These are phyloP conservation scores for Tetramorium parvispinum DNA, from an alignment of 1,140 invertebrate species.

Conservation along the genomic window DNA sequence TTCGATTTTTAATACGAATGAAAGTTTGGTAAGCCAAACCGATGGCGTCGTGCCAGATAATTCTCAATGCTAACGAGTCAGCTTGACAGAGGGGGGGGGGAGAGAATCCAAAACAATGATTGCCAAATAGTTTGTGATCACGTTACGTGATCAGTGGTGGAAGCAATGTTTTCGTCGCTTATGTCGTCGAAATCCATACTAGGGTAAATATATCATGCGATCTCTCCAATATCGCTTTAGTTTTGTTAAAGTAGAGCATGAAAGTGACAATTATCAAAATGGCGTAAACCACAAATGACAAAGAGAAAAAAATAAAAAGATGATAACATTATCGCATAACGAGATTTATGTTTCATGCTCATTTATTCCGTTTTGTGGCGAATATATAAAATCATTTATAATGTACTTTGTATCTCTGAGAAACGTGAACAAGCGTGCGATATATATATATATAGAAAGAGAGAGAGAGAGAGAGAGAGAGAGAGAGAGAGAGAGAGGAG, in stretches of 20 bases:
- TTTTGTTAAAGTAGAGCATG: background rate
- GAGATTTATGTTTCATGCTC: background rate
- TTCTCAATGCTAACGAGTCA: conserved; percentile 58
- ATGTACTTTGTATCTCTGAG: conserved; percentile 2
- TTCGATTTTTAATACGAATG: background rate
- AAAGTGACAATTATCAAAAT: background rate
- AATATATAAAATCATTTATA: conserved; percentile 32
- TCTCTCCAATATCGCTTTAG: background rate
- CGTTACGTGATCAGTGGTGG: background rate
- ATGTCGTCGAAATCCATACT: background rate
- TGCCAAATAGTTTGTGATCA: conserved; percentile 48
- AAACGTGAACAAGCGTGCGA: background rate
- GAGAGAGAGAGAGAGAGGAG: background rate
- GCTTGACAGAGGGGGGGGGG: background rate
- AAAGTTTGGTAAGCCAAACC: conserved; percentile 20
- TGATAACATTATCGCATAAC: background rate
- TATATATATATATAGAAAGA: no score
- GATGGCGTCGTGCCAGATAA: conserved; percentile 66
- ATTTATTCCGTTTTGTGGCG: background rate
- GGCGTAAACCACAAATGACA: background rate
- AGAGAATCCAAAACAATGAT: conserved; percentile 50
- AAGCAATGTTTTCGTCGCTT: conserved; percentile 1
- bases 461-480: no score
- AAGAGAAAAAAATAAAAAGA: background rate
- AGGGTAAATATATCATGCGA: background rate